Evolutionary conservation across 2,797 vertebrate genomes (phyloP).

Genomic region (Scyliorhinus canicula): DNA sequence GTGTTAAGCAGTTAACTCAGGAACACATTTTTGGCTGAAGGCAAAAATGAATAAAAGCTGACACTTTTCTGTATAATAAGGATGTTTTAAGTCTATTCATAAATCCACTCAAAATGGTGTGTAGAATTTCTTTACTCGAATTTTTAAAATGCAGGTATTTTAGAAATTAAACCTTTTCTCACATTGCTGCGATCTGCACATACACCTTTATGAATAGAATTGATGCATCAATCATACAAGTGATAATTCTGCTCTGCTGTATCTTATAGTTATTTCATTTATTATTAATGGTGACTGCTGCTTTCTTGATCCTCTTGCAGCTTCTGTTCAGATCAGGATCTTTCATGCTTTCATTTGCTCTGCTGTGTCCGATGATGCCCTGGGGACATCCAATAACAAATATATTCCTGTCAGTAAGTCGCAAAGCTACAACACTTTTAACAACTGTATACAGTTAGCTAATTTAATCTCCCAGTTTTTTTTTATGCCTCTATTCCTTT

Average conservation of each 20-base stretch:
- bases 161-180: not conserved
- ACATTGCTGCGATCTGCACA: not conserved
- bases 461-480: not conserved
- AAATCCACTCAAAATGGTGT: not conserved
- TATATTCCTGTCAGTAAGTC: not conserved
- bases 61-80: not conserved
- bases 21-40: not conserved
- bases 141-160: not conserved
- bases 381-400: not conserved
- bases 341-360: not conserved
- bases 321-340: not conserved
- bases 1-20: not conserved
- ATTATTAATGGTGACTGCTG: conserved; percentile 1
- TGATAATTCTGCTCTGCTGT: not conserved
- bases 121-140: not conserved
- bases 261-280: not conserved
- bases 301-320: not conserved
- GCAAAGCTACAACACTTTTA: too few species aligned
- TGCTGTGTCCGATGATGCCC: not conserved
- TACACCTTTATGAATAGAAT: not conserved
- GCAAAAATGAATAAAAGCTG: not conserved
- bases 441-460: not conserved
- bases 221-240: not conserved
- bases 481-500: not conserved
- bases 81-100: not conserved